A percentile compares a stretch with the other conserved stretches of the same genome.
phyloP scores from a whole-genome alignment of 2,113 vertebrate genomes.

The Takifugu flavidus region DNA sequence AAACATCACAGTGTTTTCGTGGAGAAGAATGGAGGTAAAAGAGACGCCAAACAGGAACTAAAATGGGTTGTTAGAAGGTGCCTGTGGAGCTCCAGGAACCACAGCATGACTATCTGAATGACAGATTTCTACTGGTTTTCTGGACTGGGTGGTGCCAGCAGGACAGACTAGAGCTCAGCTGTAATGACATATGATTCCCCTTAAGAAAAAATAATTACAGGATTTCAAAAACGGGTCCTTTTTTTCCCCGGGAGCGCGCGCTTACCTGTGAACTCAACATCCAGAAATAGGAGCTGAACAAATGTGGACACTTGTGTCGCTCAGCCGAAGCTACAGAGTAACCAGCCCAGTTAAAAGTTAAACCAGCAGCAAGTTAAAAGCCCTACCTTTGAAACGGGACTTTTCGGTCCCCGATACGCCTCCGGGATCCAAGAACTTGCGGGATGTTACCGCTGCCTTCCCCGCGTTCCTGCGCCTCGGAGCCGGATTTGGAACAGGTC shows the following conservation, averaged over 20 bases:
- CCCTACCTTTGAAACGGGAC: conserved; percentile 46
- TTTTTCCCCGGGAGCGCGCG: conserved; percentile 27
- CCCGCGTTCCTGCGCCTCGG: conserved; percentile 39
- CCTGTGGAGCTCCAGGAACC: background rate
- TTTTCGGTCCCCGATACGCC: conserved; percentile 8
- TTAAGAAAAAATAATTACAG: conserved; percentile 46
- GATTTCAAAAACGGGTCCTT: conserved; percentile 33
- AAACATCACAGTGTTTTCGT: background rate
- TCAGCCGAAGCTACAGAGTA: conserved; percentile 33
- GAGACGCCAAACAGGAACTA: background rate
- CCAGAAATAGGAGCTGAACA: conserved; percentile 57
- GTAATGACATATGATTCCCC: conserved; percentile 39
- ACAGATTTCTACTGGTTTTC: conserved; percentile 22
- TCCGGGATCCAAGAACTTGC: conserved; percentile 43
- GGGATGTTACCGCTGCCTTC: conserved; percentile 67
- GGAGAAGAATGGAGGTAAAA: background rate
- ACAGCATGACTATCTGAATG: conserved; percentile 7
- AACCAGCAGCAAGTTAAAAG: conserved; percentile 38
- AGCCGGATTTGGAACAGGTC: conserved; percentile 17
- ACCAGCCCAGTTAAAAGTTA: conserved; percentile 62
- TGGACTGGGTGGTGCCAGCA: conserved; percentile 30
- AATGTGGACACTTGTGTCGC: conserved; percentile 19
- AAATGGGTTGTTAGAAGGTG: background rate
- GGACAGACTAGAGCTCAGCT: conserved; percentile 29
- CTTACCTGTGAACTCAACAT: conserved; percentile 70